Percentiles rank a stretch among this genome's conserved stretches.
Conservation (phyloP, 2,888 invertebrate genomes). For the Anagyrus pseudococci region DNA sequence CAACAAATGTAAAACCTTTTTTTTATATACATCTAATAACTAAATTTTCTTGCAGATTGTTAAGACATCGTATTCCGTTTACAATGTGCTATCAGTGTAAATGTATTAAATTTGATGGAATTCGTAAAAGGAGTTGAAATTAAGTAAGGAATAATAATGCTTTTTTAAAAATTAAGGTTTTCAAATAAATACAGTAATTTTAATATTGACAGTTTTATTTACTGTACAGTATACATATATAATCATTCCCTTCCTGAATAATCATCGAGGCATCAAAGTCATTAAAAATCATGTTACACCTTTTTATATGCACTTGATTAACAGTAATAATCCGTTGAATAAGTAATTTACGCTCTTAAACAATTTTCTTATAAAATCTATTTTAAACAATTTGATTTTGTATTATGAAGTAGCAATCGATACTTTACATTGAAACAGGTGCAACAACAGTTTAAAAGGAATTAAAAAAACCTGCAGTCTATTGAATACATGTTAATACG, state of each 20-base stretch:
- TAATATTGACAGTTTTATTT: slow-evolving; percentile 72
- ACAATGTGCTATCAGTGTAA: slow-evolving; percentile 19
- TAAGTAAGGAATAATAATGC: too few relatives aligned
- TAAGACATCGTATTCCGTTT: slow-evolving; percentile 24
- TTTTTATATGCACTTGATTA: slow-evolving; percentile 79
- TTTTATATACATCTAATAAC: background rate
- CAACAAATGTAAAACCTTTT: background rate
- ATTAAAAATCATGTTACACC: slow-evolving; percentile 72
- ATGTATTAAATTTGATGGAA: background rate
- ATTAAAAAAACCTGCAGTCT: too few relatives aligned
- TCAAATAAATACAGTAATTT: background rate
- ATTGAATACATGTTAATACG: too few relatives aligned
- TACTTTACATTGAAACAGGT: too few relatives aligned
- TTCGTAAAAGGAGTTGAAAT: background rate
- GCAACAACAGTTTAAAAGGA: too few relatives aligned
- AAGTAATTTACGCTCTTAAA: too few relatives aligned
- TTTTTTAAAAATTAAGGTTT: too few relatives aligned
- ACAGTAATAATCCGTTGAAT: slow-evolving; percentile 76
- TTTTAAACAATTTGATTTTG: too few relatives aligned
- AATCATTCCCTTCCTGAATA: slow-evolving; percentile 73
- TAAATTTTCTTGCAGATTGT: slow-evolving; percentile 15
- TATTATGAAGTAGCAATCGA: too few relatives aligned
- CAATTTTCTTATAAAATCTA: too few relatives aligned
- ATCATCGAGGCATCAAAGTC: slow-evolving; percentile 68
- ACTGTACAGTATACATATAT: slow-evolving; percentile 79